Conservation (phyloP, 2,113 vertebrate genomes). For the Asarcornis scutulata region DNA sequence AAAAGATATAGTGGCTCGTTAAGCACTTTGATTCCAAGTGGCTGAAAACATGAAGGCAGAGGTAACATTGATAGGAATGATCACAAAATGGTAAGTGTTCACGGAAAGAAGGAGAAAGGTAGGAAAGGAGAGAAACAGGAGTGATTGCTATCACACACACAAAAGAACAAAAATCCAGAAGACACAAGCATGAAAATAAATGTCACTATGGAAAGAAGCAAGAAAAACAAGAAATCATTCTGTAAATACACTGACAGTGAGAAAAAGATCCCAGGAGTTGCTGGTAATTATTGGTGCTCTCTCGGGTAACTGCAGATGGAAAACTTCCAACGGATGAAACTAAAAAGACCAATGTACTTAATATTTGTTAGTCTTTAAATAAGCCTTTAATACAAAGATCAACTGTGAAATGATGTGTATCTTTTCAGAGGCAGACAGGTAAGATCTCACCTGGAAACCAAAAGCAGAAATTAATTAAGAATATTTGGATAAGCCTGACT, state of each 20-base stretch:
- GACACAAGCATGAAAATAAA: neutral
- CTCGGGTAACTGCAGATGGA: neutral
- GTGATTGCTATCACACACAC: neutral
- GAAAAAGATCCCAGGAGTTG: neutral
- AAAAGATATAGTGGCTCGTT: neutral
- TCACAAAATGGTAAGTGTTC: accelerated
- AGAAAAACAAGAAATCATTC: neutral
- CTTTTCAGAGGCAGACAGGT: neutral
- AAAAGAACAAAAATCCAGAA: neutral
- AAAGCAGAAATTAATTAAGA: neutral
- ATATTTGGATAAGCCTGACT: neutral
- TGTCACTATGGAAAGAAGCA: neutral
- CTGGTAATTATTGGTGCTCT: neutral
- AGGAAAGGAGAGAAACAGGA: neutral
- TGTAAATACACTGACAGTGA: neutral
- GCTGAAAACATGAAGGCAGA: neutral
- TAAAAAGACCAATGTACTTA: neutral
- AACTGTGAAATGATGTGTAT: neutral
- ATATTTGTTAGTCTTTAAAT: neutral
- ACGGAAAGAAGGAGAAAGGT: accelerated
- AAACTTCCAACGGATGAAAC: neutral
- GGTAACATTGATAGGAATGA: accelerated
- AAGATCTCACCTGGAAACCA: neutral
- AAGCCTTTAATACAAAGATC: neutral
- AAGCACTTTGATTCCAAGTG: neutral